A percentile compares a stretch with the other conserved stretches of the same genome.
phyloP scores from a whole-genome alignment of 2,113 vertebrate species.

The Ploceus nigricollis region DNA sequence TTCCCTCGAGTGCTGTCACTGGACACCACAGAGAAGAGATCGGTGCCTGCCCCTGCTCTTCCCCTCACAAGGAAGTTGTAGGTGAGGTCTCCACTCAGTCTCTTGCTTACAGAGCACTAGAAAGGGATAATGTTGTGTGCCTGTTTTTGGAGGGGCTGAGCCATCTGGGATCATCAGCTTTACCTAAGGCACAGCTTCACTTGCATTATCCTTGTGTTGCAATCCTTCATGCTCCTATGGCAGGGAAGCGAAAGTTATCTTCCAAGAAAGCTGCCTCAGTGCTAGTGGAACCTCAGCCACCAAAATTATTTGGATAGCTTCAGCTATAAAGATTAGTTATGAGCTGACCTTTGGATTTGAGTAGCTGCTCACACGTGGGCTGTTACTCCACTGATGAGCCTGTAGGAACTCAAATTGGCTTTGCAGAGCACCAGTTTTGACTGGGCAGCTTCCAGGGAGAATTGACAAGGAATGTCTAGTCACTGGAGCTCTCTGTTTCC shows the following conservation, averaged over 20 bases:
- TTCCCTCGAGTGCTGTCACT: accelerated
- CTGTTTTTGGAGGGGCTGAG: background rate
- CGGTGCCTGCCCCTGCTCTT: background rate
- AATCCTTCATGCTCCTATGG: background rate
- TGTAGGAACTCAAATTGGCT: background rate
- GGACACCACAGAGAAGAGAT: background rate
- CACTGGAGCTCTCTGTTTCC: background rate
- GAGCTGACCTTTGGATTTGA: background rate
- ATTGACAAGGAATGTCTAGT: background rate
- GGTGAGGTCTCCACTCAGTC: background rate
- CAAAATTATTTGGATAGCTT: background rate
- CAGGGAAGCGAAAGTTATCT: background rate
- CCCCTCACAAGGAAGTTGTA: background rate
- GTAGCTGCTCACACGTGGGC: background rate
- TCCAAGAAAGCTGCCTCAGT: background rate
- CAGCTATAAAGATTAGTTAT: background rate
- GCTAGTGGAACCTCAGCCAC: background rate
- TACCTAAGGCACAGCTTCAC: background rate
- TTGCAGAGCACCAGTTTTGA: background rate
- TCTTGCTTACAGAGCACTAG: background rate
- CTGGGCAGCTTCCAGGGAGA: background rate
- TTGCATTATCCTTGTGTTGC: background rate
- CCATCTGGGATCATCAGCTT: background rate
- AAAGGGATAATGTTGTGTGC: background rate
- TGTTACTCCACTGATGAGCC: background rate